Percentiles rank a stretch among this genome's conserved stretches.
phyloP scores from a whole-genome alignment of 2,888 invertebrate genomes.

The Metallyticus violacea region DNA sequence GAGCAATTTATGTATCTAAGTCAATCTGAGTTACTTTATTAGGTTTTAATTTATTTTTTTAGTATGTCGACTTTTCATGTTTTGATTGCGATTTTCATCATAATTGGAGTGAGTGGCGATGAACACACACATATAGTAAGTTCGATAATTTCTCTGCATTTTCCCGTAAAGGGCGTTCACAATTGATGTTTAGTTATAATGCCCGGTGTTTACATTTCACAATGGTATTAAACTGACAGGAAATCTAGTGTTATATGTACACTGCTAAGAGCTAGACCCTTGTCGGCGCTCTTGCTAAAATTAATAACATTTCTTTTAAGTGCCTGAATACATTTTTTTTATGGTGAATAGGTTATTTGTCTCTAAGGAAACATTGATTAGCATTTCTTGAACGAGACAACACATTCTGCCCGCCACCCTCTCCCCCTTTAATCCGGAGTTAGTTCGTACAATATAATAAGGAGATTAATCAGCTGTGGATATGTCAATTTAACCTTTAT shows the following conservation, averaged over 20 bases:
- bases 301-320: not conserved
- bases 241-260: not conserved
- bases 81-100: constrained; percentile 24
- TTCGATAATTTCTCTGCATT: constrained; percentile 36
- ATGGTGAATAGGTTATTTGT: not conserved
- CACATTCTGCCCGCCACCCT: not conserved
- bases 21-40: constrained; percentile 22
- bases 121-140: constrained; percentile 79
- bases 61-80: constrained; percentile 28
- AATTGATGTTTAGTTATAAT: not conserved
- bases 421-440: too few species aligned
- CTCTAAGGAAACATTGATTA: not conserved
- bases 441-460: too few species aligned
- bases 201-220: not conserved
- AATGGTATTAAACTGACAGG: not conserved
- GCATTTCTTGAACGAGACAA: not conserved
- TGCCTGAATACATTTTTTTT: not conserved
- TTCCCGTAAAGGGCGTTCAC: constrained; percentile 20
- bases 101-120: constrained; percentile 50
- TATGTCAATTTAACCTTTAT: too few species aligned
- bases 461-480: too few species aligned
- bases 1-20: constrained; percentile 23
- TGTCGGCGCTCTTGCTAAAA: not conserved
- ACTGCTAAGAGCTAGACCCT: not conserved
- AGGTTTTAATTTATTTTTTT: constrained; percentile 23